Conservation (phyloP, 2,113 vertebrate genomes). For the Carassius carassius region DNA sequence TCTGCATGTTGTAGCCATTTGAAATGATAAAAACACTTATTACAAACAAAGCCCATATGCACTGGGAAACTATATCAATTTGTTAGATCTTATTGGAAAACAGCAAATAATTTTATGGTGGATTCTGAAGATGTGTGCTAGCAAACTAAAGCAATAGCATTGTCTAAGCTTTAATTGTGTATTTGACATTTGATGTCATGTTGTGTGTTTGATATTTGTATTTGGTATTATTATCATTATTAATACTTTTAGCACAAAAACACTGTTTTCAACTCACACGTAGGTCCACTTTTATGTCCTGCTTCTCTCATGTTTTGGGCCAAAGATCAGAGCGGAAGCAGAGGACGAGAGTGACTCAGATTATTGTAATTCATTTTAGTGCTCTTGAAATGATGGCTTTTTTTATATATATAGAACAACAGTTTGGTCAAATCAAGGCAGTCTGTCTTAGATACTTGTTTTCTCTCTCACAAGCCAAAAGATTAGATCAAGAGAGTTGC, state of each 20-base stretch:
- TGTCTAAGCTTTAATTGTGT: background rate
- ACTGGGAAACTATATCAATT: background rate
- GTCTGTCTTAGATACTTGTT: background rate
- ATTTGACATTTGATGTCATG: background rate
- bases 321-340: constrained; percentile 13
- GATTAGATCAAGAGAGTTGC: too few species aligned
- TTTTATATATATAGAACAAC: background rate
- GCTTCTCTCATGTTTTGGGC: background rate
- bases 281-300: background rate
- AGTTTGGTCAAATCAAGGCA: background rate
- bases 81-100: background rate
- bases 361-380: constrained; percentile 3
- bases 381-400: background rate
- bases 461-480: background rate
- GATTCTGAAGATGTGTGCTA: background rate
- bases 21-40: background rate
- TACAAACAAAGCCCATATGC: background rate
- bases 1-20: background rate
- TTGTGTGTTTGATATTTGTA: background rate
- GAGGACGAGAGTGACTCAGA: constrained; percentile 3
- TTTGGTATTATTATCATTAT: background rate
- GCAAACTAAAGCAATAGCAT: background rate
- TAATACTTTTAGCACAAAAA: background rate
- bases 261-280: background rate
- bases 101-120: background rate